Conservation (phyloP, 2,113 vertebrate species). For the Lepisosteus osseus region DNA sequence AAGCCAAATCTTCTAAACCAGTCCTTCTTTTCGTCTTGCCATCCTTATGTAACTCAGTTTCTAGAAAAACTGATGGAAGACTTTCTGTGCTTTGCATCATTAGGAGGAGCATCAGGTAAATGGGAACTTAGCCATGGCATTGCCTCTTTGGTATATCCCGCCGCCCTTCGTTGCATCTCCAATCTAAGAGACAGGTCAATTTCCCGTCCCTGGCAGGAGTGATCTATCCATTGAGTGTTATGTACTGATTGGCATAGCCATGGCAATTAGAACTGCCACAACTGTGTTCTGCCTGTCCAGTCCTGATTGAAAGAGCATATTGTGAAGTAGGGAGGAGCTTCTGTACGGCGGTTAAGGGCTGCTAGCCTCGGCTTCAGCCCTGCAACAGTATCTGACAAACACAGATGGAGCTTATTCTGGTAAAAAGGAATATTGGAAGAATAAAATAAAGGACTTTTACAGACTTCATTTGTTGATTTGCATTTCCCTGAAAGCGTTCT, state of each 20-base stretch:
- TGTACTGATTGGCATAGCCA: constrained; percentile 1
- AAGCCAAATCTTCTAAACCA: not conserved
- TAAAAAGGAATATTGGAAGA: not conserved
- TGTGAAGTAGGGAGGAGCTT: constrained; percentile 47
- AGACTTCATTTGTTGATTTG: constrained; percentile 31
- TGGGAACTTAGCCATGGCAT: no score
- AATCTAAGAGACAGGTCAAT: no score
- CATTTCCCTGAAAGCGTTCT: no score
- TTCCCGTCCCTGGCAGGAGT: no score
- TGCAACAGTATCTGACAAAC: constrained; percentile 36
- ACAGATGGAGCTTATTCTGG: constrained; percentile 41
- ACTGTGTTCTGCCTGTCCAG: constrained; percentile 8
- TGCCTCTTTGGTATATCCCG: no score
- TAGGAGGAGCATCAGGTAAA: no score
- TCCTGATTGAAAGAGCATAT: constrained; percentile 26
- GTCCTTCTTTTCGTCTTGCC: not conserved
- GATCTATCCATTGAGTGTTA: not conserved
- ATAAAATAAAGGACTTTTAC: constrained; percentile 16
- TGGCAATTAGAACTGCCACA: not conserved
- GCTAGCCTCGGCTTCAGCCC: constrained; percentile 39
- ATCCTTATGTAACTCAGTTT: no score
- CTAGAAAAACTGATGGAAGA: no score
- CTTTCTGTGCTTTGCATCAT: no score
- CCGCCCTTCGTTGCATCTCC: no score
- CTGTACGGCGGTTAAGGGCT: constrained; percentile 46